phyloP scores from a whole-genome alignment of 2,797 vertebrate species.

The Adrianichthys oophorus region DNA sequence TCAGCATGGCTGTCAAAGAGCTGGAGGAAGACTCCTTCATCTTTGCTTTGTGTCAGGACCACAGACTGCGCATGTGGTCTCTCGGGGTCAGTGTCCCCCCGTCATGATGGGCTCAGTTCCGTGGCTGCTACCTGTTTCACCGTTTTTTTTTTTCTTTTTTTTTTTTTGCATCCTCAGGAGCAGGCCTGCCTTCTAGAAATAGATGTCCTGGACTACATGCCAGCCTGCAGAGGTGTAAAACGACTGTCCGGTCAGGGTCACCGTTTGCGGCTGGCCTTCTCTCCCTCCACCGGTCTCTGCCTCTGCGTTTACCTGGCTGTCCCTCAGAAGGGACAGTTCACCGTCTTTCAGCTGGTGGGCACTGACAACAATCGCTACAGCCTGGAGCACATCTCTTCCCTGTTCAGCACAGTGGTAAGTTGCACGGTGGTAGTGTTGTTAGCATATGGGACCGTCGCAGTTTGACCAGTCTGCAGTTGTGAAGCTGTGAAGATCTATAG shows the following conservation, averaged over 20 bases:
- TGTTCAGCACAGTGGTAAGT: conserved; percentile 87
- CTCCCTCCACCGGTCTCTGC: conserved; percentile 84
- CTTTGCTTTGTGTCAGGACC: conserved; percentile 92
- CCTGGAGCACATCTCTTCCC: conserved; percentile 89
- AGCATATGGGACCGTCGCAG: too few species aligned
- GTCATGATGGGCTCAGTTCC: too few species aligned
- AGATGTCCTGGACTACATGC: conserved; percentile 90
- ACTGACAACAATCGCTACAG: conserved; percentile 87
- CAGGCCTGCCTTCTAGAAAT: conserved; percentile 91
- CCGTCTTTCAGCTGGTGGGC: conserved; percentile 87
- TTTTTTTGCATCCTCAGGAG: conserved; percentile 64
- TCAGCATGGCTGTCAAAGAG: conserved; percentile 86
- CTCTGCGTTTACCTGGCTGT: conserved; percentile 85
- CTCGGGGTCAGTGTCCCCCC: conserved; percentile 76
- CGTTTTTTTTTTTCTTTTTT: not conserved
- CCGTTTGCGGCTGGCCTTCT: conserved; percentile 84
- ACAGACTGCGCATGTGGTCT: conserved; percentile 94
- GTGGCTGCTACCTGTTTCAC: too few species aligned
- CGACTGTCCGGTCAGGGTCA: conserved; percentile 80
- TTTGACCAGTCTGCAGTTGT: too few species aligned
- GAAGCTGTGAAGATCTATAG: too few species aligned
- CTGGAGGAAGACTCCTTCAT: conserved; percentile 88
- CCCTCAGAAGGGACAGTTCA: conserved; percentile 89
- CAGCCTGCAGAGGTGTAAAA: conserved; percentile 80
- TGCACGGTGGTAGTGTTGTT: too few species aligned